phyloP scores from a whole-genome alignment of 2,888 invertebrate species.

The Ischnura elegans region DNA sequence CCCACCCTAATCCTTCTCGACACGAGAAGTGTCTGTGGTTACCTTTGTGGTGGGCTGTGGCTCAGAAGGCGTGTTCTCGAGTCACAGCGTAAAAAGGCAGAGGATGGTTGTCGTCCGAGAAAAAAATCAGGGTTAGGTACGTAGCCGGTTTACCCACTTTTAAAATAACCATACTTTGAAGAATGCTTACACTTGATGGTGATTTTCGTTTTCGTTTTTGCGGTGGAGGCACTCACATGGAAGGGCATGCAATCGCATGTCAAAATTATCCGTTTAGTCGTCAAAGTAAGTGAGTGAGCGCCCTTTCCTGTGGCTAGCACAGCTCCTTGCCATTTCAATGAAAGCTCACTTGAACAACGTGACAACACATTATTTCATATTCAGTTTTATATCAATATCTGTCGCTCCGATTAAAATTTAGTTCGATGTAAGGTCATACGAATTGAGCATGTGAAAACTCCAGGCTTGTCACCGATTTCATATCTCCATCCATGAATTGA shows the following conservation, averaged over 20 bases:
- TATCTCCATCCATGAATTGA: too few relatives aligned
- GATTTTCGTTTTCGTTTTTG: background rate
- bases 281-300: too few relatives aligned
- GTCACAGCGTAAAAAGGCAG: background rate
- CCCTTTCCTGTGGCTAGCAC: background rate
- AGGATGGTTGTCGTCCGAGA: background rate
- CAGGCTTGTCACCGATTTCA: too few relatives aligned
- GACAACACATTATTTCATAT: too few relatives aligned
- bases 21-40: background rate
- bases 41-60: background rate
- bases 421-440: too few relatives aligned
- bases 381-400: too few relatives aligned
- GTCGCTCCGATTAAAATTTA: too few relatives aligned
- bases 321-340: background rate
- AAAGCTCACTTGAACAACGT: background rate
- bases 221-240: background rate
- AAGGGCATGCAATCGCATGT: background rate
- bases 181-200: background rate
- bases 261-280: background rate
- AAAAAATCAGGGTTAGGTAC: too few relatives aligned
- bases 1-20: background rate
- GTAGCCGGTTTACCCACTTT: too few relatives aligned
- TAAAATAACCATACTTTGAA: background rate
- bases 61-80: background rate
- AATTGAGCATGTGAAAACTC: too few relatives aligned